Conservation (phyloP, 2,113 vertebrate genomes). For the Enhydra lutris region DNA sequence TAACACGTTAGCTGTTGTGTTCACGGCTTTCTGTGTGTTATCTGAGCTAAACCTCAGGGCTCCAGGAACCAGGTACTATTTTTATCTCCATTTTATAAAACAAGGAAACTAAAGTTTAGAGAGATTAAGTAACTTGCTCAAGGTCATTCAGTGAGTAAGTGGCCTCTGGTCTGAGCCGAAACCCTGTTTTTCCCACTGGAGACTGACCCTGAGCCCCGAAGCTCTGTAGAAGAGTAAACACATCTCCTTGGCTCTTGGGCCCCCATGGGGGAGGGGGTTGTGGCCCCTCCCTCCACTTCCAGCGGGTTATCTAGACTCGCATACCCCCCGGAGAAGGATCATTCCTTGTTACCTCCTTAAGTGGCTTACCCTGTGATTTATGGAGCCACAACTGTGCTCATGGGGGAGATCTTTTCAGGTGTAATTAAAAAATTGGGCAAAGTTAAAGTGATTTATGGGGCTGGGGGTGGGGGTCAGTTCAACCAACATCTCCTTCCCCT, state of each 20-base stretch:
- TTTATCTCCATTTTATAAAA: slow-evolving; percentile 41
- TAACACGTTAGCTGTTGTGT: background rate
- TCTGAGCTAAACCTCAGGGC: background rate
- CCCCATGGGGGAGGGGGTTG: too few relatives aligned
- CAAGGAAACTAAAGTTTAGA: slow-evolving; percentile 5
- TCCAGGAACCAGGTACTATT: background rate
- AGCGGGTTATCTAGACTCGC: background rate
- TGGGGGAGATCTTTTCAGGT: background rate
- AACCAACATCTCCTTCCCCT: background rate
- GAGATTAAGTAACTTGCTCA: slow-evolving; percentile 22
- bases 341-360: background rate
- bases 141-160: background rate
- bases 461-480: rapidly evolving
- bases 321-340: background rate
- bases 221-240: background rate
- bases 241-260: background rate
- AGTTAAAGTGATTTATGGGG: background rate
- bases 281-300: background rate
- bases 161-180: background rate
- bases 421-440: background rate
- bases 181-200: background rate
- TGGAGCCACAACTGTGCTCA: background rate
- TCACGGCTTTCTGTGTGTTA: background rate
- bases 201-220: background rate
- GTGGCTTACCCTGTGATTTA: background rate